Evolutionary conservation across 1,140 invertebrate genomes (phyloP).

Genomic region (Diploscapter pachys): DNA sequence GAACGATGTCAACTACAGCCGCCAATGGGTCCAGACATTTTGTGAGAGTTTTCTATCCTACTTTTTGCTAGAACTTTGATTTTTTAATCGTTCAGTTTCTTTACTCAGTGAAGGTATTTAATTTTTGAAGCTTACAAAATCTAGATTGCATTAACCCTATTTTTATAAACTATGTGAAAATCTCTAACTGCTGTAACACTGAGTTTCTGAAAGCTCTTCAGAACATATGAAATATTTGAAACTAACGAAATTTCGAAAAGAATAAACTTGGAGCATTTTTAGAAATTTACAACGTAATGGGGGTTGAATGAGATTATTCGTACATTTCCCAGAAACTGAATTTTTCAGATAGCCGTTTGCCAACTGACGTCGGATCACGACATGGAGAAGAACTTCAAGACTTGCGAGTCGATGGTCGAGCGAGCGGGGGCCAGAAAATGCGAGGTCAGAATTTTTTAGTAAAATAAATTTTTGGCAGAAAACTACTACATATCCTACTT

Average conservation of each 20-base stretch:
- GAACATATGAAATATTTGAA: no score
- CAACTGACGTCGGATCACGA: conserved; percentile 51
- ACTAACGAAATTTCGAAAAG: no score
- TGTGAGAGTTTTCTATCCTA: no score
- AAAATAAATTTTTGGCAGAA: not conserved
- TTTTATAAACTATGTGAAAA: not conserved
- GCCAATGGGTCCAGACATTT: not conserved
- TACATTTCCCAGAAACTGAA: not conserved
- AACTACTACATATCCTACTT: no score
- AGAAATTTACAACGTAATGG: no score
- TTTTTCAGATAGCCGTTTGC: conserved; percentile 50
- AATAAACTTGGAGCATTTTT: no score
- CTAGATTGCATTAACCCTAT: not conserved
- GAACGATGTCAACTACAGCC: conserved; percentile 4
- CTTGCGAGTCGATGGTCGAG: conserved; percentile 40
- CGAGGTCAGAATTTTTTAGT: conserved; percentile 37
- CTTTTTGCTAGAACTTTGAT: no score
- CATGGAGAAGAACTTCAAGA: conserved; percentile 46
- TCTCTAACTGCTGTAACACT: not conserved
- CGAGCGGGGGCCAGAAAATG: conserved; percentile 46
- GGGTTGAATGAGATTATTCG: no score
- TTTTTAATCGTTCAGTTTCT: no score
- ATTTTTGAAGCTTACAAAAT: not conserved
- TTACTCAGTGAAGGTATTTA: no score
- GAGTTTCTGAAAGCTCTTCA: no score